phyloP scores from a whole-genome alignment of 2,113 vertebrate genomes.

The Abramis brama region DNA sequence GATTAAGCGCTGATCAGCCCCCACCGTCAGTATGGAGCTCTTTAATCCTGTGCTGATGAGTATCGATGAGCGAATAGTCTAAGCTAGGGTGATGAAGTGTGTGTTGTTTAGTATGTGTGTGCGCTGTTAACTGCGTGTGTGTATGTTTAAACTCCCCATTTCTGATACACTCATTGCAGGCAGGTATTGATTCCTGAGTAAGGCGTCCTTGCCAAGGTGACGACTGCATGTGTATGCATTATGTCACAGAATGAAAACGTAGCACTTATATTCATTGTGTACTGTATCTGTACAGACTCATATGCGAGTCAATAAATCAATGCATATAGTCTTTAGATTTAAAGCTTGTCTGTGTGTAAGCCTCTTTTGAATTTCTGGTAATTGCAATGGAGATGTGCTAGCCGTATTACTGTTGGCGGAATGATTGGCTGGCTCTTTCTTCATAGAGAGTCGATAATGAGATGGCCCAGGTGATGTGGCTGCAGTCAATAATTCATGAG shows the following conservation, averaged over 20 bases:
- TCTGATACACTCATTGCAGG: constrained; percentile 29
- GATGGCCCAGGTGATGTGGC: constrained; percentile 43
- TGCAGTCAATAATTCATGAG: constrained; percentile 56
- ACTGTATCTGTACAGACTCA: not conserved
- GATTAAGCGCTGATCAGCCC: constrained; percentile 37
- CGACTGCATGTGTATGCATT: constrained; percentile 13
- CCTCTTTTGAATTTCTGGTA: constrained; percentile 20
- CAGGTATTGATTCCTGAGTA: constrained; percentile 34
- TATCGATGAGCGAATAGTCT: constrained; percentile 44
- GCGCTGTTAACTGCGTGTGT: constrained; percentile 25
- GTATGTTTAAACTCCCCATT: constrained; percentile 19
- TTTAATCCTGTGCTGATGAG: constrained; percentile 49
- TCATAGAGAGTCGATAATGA: constrained; percentile 44
- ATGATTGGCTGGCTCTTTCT: constrained; percentile 50
- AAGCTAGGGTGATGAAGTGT: constrained; percentile 40
- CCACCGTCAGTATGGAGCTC: not conserved
- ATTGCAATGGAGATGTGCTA: constrained; percentile 39
- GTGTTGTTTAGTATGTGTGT: not conserved
- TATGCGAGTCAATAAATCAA: not conserved
- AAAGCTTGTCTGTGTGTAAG: not conserved
- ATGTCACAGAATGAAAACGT: not conserved
- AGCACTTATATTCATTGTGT: constrained; percentile 3
- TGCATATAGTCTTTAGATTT: not conserved
- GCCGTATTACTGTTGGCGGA: constrained; percentile 34
- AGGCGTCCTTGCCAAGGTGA: constrained; percentile 22